phyloP scores from a whole-genome alignment of 2,113 vertebrate genomes.

The Hemicordylus capensis region DNA sequence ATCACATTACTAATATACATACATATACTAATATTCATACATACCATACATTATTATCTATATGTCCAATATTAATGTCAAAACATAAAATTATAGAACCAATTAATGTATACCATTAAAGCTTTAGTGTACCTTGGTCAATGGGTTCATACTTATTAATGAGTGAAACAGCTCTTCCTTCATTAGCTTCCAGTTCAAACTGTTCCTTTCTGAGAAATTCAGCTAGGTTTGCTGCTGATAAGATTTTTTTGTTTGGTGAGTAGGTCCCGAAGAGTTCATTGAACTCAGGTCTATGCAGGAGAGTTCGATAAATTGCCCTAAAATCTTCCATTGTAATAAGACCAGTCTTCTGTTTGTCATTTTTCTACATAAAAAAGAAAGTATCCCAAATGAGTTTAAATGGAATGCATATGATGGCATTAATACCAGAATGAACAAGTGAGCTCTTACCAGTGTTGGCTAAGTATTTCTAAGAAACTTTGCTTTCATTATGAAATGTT shows the following conservation, averaged over 20 bases:
- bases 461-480: not conserved
- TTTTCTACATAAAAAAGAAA: slow-evolving; percentile 62
- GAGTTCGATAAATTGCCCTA: slow-evolving; percentile 68
- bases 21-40: not conserved
- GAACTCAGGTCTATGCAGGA: slow-evolving; percentile 72
- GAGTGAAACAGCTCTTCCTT: slow-evolving; percentile 45
- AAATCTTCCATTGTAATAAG: slow-evolving; percentile 75
- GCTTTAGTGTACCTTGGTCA: slow-evolving; percentile 68
- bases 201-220: slow-evolving; percentile 75
- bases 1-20: not conserved
- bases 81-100: slow-evolving; percentile 4
- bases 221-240: slow-evolving; percentile 48
- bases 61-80: not conserved
- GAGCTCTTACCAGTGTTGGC: too few species aligned
- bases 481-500: not conserved
- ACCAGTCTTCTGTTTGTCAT: slow-evolving; percentile 54
- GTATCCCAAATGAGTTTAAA: fast-evolving
- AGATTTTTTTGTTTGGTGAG: slow-evolving; percentile 43
- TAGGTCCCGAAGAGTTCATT: slow-evolving; percentile 71
- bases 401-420: not conserved
- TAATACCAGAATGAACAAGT: not conserved
- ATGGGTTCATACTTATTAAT: slow-evolving; percentile 77
- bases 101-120: not conserved
- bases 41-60: not conserved
- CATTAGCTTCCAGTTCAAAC: not conserved